Evolutionary conservation across 2,888 invertebrate species (phyloP), one percentile per base, ranked within the genome.

Genomic region (Dryomyza anilis): DNA sequence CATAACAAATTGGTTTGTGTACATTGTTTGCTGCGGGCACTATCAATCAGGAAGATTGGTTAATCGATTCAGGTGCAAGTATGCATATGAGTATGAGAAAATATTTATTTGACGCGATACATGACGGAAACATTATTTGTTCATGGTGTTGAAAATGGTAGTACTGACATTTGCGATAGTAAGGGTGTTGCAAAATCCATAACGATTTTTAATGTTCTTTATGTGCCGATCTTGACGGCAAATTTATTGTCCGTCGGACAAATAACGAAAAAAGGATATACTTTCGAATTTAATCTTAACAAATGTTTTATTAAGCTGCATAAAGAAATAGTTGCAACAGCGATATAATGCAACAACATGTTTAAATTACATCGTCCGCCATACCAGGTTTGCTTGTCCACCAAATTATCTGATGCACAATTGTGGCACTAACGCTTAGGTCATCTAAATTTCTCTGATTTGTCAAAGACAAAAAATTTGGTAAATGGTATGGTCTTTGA

Each of bases 381-480:
- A 43, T 36, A 23, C 27, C 25, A n/a, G 10, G 43, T 52, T 39
- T 39, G 52, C 29, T 52, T 62, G 61, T 16, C 29, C 27, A 19
- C 53, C 14, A 2, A 25, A 30, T 56, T 7, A 39, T 14, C 27
- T n/a, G 16, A 61, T 21, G 29, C 33, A 5, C 19, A 52, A 7
- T 33, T 67, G 10, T 72, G 71, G 71, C 71, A 71, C 56, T 57
- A 65, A 5, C 48, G 72, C 16, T 21, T 73, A 19, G 70, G 69
- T 7, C 70, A 71, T 39, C 58, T 71, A 19, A 72, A 68, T 46
- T 63, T 43, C 14, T 46, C 53, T 10, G 64, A 62, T 45, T 21
- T 62, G 21, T 23, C 12, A 16, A 25, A 23, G 16, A 61, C 52
- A 4, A 48, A 61, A n/a, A 3, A 61, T 19, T 25, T 53, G 27